Evolutionary conservation across 2,113 vertebrate genomes (phyloP).

Genomic region (Rafetus swinhoei): DNA sequence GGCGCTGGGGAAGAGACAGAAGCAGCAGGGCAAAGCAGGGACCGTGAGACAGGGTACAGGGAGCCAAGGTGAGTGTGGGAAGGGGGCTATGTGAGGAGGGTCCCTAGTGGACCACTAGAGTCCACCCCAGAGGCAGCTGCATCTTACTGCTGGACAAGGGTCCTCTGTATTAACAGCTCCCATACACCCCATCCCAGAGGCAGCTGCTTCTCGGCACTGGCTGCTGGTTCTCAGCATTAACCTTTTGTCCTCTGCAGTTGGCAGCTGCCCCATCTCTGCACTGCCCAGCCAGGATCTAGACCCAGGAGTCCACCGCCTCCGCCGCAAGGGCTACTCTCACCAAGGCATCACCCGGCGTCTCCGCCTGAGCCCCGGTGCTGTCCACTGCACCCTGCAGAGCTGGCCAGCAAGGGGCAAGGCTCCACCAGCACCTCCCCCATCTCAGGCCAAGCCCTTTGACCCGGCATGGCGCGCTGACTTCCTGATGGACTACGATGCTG

Average conservation of each 20-base stretch:
- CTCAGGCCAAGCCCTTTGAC: neutral
- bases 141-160: neutral
- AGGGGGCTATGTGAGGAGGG: neutral
- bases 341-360: neutral
- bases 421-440: neutral
- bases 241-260: neutral
- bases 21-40: neutral
- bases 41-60: neutral
- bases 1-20: neutral
- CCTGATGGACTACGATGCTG: constrained; percentile 84
- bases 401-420: neutral
- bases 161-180: neutral
- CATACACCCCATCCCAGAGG: neutral
- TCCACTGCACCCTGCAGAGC: neutral
- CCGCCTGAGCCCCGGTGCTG: neutral
- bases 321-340: neutral
- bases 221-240: neutral
- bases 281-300: neutral
- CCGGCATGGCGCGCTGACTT: constrained; percentile 46
- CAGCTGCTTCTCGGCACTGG: neutral
- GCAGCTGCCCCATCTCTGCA: neutral
- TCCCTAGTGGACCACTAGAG: neutral
- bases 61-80: neutral
- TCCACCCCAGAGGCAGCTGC: neutral
- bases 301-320: neutral